A percentile compares a stretch with the other conserved stretches of the same genome.
Evolutionary conservation across 2,888 invertebrate genomes (phyloP).

Genomic region (Phengaris alcon): DNA sequence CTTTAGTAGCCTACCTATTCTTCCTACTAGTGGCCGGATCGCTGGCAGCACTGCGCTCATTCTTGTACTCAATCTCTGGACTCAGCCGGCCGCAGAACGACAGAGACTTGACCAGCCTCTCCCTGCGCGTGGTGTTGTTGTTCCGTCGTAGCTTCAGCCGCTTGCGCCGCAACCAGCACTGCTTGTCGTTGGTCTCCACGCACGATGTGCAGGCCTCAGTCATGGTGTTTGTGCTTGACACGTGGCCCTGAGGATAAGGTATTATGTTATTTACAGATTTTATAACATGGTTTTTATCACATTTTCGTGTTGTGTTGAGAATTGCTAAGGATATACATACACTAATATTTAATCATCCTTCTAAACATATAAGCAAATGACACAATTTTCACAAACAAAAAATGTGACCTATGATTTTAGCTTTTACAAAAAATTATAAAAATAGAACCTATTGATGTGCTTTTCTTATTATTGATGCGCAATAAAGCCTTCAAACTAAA

Average conservation of each 20-base stretch:
- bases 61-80: slow-evolving; percentile 78
- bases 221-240: slow-evolving; percentile 76
- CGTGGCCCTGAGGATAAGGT: slow-evolving; percentile 59
- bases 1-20: slow-evolving; percentile 55
- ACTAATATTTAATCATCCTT: too few species aligned
- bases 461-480: too few species aligned
- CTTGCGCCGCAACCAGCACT: slow-evolving; percentile 68
- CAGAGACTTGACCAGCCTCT: slow-evolving; percentile 84
- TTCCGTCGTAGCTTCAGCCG: slow-evolving; percentile 62
- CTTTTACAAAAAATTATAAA: too few species aligned
- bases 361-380: too few species aligned
- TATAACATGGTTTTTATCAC: too few species aligned
- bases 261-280: neutral
- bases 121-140: slow-evolving; percentile 53
- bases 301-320: too few species aligned
- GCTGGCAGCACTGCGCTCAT: slow-evolving; percentile 80
- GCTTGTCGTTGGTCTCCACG: slow-evolving; percentile 69
- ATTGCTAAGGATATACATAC: too few species aligned
- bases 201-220: slow-evolving; percentile 76
- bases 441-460: too few species aligned
- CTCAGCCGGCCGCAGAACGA: slow-evolving; percentile 84
- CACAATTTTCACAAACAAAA: too few species aligned
- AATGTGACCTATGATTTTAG: too few species aligned
- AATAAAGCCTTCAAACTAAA: too few species aligned
- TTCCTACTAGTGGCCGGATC: slow-evolving; percentile 81